Conservation (phyloP, 1,140 invertebrate genomes). For the Drosophila pruinosa region DNA sequence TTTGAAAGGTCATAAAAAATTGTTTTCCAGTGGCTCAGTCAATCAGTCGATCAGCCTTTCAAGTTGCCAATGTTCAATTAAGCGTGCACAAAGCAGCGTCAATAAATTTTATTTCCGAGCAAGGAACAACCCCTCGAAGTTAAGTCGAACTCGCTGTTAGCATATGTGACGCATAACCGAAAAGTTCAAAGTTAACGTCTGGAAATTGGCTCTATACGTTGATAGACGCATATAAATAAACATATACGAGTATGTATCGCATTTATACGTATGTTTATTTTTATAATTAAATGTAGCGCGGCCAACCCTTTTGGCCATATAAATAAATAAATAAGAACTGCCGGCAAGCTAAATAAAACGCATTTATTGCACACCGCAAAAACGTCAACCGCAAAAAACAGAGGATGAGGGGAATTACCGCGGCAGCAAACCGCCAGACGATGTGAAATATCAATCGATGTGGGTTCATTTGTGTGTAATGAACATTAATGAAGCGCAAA, state of each 20-base stretch:
- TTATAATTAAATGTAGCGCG: slow-evolving; percentile 71
- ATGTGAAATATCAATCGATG: slow-evolving; percentile 77
- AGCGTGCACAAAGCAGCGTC: slow-evolving; percentile 61
- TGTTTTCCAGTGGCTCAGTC: slow-evolving; percentile 52
- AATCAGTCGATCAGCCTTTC: slow-evolving; percentile 69
- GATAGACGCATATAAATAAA: slow-evolving; percentile 2
- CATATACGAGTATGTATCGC: slow-evolving; percentile 8
- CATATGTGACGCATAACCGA: slow-evolving; percentile 61
- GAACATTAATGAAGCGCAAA: slow-evolving; percentile 82
- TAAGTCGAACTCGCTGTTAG: slow-evolving; percentile 16
- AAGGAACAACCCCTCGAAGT: slow-evolving; percentile 49
- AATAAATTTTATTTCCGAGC: slow-evolving; percentile 65
- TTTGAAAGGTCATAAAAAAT: slow-evolving; percentile 64
- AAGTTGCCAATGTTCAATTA: slow-evolving; percentile 78
- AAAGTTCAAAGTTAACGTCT: slow-evolving; percentile 68
- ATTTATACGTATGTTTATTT: slow-evolving; percentile 61
- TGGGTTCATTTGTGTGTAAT: slow-evolving; percentile 81
- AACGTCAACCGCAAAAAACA: slow-evolving; percentile 63
- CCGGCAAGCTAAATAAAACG: slow-evolving; percentile 42
- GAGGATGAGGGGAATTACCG: slow-evolving; percentile 31
- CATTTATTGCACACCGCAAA: slow-evolving; percentile 64
- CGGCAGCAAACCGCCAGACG: slow-evolving; percentile 64
- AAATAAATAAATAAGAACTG: slow-evolving; percentile 60
- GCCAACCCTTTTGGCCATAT: slow-evolving; percentile 62
- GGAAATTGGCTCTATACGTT: slow-evolving; percentile 36